Evolutionary conservation across 1,140 invertebrate genomes (phyloP).

Genomic region (Limonius californicus): DNA sequence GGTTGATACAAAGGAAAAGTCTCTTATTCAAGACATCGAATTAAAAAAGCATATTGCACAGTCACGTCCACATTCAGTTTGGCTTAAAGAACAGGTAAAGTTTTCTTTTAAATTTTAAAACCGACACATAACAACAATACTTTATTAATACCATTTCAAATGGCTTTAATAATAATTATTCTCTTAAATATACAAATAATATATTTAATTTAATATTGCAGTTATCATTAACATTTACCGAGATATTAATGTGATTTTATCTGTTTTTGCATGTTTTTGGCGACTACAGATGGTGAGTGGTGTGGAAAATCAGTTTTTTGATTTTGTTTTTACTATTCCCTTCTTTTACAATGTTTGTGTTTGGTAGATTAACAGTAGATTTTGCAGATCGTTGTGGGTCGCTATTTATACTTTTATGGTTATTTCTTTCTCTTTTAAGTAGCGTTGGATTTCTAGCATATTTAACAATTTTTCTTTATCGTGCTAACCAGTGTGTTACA

Average conservation of each 20-base stretch:
- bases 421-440: no score
- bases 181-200: no score
- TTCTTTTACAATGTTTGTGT: no score
- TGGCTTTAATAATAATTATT: not conserved
- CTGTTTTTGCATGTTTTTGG: slow-evolving; percentile 6
- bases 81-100: slow-evolving; percentile 86
- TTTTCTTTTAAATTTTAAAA: slow-evolving; percentile 4
- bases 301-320: slow-evolving; percentile 9
- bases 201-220: no score
- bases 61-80: slow-evolving; percentile 82
- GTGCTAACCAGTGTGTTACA: no score
- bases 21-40: slow-evolving; percentile 91
- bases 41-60: slow-evolving; percentile 85
- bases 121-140: not conserved
- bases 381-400: no score
- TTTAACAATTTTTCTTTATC: not conserved
- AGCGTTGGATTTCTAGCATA: no score
- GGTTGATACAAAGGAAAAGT: slow-evolving; percentile 89
- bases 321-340: not conserved
- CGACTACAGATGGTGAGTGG: slow-evolving; percentile 24
- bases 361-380: no score
- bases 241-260: slow-evolving; percentile 5
- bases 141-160: not conserved
- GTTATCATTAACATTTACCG: not conserved
- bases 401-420: no score